Evolutionary conservation across 2,888 invertebrate species (phyloP), one percentile per base, ranked within the genome.

Genomic region (Eilema sororculum): DNA sequence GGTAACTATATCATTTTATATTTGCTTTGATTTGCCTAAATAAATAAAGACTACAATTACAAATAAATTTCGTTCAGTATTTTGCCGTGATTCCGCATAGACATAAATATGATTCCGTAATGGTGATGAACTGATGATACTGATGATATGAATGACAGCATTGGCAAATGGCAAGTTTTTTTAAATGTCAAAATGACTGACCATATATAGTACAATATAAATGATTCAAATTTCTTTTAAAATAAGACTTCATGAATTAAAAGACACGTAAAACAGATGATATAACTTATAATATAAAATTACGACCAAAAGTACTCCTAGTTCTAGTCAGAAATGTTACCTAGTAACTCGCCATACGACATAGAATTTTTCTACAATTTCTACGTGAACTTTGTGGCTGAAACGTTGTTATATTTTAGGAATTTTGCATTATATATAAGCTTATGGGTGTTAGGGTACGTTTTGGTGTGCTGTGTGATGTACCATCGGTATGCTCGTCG

Each of bases 401-500:
- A 94, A 80, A 84, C 88, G 25, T 85, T 92, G 67, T 80, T 92
- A 68, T 95, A 95, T 86, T 86, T 94, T 72, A 89, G 82, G 69
- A 94, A 93, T 85, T 92, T 95, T 71, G 86, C 90, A 59, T 85
- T 95, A 84, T 96, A 91, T 84, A 92, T 94, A 89, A 93, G 93
- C 89, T 87, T 95, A 87, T 96, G 96, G 96, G 92, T 96, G 86
- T 90, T 93, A 73, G 95, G 91, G 75, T 96, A 92, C 80, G 92
- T 93, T 86, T 84, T 88, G 76, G 90, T 92, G 78, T 96, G 91
- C 85, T 95, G 89, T 95, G 93, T 94, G 78, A 96, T 92, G 71
- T 95, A 93, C 81, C 93, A 95, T 87, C 95, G 94, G 74, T 96
- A 90, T 77, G 96, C 90, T 46, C 93, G 96, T 86, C 92, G 95